A percentile compares a stretch with the other conserved stretches of the same genome.
These are phyloP conservation scores for Agrilus planipennis DNA, from an alignment of 1,140 invertebrate species.

Conservation along the genomic window DNA sequence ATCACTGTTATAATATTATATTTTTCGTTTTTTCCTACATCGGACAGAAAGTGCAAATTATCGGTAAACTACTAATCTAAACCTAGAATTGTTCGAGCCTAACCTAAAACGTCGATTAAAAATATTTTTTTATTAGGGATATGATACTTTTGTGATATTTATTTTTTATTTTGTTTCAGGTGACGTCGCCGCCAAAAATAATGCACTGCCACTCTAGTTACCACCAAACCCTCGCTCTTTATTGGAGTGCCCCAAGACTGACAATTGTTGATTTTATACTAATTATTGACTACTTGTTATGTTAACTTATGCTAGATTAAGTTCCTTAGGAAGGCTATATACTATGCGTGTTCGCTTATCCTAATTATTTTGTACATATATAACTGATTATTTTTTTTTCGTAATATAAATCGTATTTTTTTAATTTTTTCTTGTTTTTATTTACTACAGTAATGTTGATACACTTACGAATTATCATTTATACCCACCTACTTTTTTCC, in stretches of 20 bases:
- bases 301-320: conserved; percentile 33
- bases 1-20: too few species aligned
- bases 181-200: conserved; percentile 14
- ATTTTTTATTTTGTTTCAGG: conserved; percentile 24
- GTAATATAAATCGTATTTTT: too few species aligned
- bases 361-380: conserved; percentile 9
- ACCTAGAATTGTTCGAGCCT: too few species aligned
- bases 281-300: conserved; percentile 29
- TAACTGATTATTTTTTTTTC: conserved; percentile 1
- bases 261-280: conserved; percentile 32
- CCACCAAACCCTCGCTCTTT: conserved; percentile 22
- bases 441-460: not conserved
- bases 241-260: conserved; percentile 32
- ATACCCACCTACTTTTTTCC: not conserved
- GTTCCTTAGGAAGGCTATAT: conserved; percentile 20
- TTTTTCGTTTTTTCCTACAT: too few species aligned
- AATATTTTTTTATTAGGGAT: not conserved
- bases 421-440: conserved; percentile 6
- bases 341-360: conserved; percentile 6
- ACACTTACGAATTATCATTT: not conserved
- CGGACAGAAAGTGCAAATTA: too few species aligned
- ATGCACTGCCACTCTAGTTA: conserved; percentile 33
- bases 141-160: conserved; percentile 3
- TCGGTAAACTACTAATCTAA: too few species aligned
- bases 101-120: conserved; percentile 2